Conservation (phyloP, 35 echinoderm and acorn worm species). For the Lytechinus pictus region DNA sequence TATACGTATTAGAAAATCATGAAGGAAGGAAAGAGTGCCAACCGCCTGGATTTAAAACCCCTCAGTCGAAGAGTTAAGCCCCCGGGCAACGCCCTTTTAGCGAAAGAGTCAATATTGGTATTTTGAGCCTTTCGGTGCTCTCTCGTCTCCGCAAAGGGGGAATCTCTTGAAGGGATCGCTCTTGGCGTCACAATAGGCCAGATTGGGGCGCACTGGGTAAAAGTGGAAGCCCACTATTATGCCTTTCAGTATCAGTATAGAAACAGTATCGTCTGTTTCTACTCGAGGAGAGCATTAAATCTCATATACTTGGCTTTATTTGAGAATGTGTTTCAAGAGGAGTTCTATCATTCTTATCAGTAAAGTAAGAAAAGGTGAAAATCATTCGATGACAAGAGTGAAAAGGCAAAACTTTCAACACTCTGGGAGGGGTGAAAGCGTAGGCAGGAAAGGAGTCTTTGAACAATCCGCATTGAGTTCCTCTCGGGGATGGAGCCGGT, state of each 20-base stretch:
- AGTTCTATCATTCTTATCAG: neutral
- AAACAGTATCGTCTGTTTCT: neutral
- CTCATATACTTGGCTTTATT: neutral
- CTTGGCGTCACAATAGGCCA: neutral
- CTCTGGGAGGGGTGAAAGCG: conserved; percentile 30
- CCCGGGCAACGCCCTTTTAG: conserved; percentile 38
- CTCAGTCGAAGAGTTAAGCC: neutral
- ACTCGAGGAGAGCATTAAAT: conserved; percentile 2
- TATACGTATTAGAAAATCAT: neutral
- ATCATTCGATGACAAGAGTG: conserved; percentile 19
- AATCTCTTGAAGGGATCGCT: conserved; percentile 9
- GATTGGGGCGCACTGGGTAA: neutral
- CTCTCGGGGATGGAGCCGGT: neutral
- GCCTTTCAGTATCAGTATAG: neutral
- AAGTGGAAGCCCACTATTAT: neutral
- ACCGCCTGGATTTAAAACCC: conserved; percentile 22
- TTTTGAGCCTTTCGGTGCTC: conserved; percentile 23
- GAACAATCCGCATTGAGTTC: neutral
- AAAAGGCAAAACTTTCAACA: conserved; percentile 33
- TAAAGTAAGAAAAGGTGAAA: conserved; percentile 24
- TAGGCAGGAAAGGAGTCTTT: conserved; percentile 28
- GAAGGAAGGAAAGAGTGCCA: neutral
- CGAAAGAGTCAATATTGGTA: conserved; percentile 45
- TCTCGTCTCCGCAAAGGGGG: neutral
- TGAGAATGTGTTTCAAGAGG: conserved; percentile 26